These are phyloP conservation scores for Scolopax rusticola DNA, from an alignment of 2,797 vertebrate genomes.

Conservation along the genomic window DNA sequence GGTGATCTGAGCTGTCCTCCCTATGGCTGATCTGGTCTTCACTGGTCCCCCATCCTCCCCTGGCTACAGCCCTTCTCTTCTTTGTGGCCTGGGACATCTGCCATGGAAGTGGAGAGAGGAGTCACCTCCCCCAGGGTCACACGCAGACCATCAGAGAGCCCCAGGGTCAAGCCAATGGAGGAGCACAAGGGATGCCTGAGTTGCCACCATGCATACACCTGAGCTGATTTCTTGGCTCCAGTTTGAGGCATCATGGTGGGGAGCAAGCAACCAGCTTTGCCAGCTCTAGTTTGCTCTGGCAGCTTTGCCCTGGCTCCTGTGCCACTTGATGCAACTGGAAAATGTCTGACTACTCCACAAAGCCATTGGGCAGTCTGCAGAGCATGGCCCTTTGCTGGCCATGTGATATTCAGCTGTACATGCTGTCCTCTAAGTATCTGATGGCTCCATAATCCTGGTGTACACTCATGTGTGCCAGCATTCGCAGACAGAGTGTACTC, in stretches of 20 bases:
- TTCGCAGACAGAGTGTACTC: neutral
- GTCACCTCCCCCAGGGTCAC: fast-evolving
- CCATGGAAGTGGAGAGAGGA: neutral
- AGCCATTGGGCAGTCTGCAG: neutral
- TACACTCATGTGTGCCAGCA: neutral
- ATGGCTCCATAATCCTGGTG: neutral
- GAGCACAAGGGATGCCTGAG: neutral
- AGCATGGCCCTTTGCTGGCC: neutral
- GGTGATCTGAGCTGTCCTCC: neutral
- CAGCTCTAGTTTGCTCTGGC: neutral
- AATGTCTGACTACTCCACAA: neutral
- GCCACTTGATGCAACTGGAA: neutral
- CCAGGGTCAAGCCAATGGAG: neutral
- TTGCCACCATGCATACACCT: neutral
- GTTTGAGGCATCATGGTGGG: neutral
- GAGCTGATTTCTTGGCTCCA: neutral
- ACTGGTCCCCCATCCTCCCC: neutral
- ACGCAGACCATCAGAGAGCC: neutral
- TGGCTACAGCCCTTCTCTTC: neutral
- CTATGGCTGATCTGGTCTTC: neutral
- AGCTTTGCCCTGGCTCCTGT: neutral
- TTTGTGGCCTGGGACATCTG: neutral
- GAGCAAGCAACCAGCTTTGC: neutral
- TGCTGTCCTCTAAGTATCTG: neutral
- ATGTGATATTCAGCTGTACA: neutral